Conservation (phyloP, 2,888 invertebrate species). For the Zootermopsis nevadensis region DNA sequence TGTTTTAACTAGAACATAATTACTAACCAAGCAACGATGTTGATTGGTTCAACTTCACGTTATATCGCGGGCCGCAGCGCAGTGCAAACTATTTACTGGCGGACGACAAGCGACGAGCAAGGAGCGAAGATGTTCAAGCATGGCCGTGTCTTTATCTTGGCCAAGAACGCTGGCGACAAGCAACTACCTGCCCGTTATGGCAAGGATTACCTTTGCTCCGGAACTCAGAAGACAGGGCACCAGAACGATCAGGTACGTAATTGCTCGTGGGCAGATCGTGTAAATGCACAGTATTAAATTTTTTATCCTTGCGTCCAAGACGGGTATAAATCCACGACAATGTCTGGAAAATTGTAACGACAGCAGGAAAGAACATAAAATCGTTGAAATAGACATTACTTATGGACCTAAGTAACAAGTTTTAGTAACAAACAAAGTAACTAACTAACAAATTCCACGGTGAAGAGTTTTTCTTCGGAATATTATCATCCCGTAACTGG, state of each 20-base stretch:
- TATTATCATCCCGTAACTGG: no score
- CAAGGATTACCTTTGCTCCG: neutral
- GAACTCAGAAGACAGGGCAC: neutral
- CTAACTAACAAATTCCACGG: no score
- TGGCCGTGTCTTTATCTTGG: conserved; percentile 45
- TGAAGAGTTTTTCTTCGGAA: no score
- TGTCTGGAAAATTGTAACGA: no score
- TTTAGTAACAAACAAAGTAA: no score
- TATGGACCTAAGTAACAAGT: no score
- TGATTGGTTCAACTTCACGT: conserved; percentile 78
- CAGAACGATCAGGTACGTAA: neutral
- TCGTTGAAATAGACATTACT: no score
- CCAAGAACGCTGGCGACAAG: neutral
- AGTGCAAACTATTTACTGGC: conserved; percentile 82
- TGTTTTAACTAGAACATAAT: neutral
- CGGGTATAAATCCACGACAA: no score
- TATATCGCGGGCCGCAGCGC: conserved; percentile 80
- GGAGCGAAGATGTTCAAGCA: conserved; percentile 50
- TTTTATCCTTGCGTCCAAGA: no score
- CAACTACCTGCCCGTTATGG: neutral
- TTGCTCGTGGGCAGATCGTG: no score
- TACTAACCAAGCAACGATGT: conserved; percentile 55
- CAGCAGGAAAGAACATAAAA: no score
- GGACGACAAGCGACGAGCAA: conserved; percentile 60
- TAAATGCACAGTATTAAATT: no score